phyloP scores from a whole-genome alignment of 2,113 vertebrate genomes.

The Taurulus bubalis region DNA sequence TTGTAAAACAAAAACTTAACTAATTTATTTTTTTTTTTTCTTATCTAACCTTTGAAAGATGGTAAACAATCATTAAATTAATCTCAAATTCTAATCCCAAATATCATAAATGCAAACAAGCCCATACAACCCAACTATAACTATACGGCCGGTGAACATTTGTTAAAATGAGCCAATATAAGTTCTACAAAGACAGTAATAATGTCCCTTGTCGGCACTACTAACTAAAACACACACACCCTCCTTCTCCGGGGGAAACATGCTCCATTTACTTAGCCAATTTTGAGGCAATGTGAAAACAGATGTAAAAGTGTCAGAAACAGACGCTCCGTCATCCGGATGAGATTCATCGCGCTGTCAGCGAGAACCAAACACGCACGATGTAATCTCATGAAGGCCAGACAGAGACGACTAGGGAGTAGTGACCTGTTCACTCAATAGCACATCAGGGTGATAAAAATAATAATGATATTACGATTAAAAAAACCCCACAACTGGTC shows the following conservation, averaged over 20 bases:
- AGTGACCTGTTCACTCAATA: background rate
- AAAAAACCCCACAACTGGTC: background rate
- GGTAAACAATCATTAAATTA: background rate
- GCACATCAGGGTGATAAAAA: background rate
- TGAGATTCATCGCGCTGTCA: conserved; percentile 34
- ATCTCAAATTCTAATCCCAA: background rate
- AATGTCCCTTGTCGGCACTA: conserved; percentile 57
- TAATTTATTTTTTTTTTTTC: too few species aligned
- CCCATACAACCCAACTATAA: background rate
- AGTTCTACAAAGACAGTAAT: conserved; percentile 11
- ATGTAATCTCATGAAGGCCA: background rate
- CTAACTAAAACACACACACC: conserved; percentile 46
- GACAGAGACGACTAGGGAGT: background rate
- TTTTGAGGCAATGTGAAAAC: conserved; percentile 47
- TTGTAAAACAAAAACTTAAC: background rate
- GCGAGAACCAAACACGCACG: conserved; percentile 30
- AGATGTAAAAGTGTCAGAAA: conserved; percentile 52
- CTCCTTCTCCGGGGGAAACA: conserved; percentile 51
- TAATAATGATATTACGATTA: background rate
- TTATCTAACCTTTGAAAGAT: background rate
- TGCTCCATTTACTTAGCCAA: conserved; percentile 58
- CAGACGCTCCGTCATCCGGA: conserved; percentile 47
- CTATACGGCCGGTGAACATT: too few species aligned
- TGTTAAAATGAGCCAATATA: conserved; percentile 33
- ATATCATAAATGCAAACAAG: background rate